Conservation (phyloP, 2,888 invertebrate species). For the Coelinius sp. region DNA sequence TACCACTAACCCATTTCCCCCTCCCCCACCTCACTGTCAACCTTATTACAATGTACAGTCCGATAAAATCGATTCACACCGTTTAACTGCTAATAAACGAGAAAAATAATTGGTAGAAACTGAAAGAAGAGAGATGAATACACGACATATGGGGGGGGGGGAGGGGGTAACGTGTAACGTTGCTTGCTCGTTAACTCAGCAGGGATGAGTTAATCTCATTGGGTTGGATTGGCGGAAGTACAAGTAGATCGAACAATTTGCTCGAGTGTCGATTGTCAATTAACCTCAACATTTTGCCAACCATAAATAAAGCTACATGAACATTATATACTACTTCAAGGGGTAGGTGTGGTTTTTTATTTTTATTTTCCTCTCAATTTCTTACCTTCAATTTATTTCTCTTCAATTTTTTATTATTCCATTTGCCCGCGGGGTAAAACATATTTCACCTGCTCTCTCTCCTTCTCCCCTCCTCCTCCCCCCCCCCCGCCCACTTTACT, state of each 20-base stretch:
- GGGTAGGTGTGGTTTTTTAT: neutral
- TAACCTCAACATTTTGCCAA: slow-evolving; percentile 24
- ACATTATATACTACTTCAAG: neutral
- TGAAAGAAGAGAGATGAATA: neutral
- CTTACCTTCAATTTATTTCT: neutral
- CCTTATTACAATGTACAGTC: neutral
- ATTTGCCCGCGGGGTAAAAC: neutral
- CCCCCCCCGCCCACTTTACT: neutral
- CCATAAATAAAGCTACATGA: slow-evolving; percentile 25
- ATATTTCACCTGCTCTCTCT: neutral
- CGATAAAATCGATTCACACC: slow-evolving; percentile 18
- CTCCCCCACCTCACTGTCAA: neutral
- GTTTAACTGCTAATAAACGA: slow-evolving; percentile 37
- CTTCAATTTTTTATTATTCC: neutral
- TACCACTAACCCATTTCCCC: neutral
- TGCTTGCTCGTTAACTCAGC: slow-evolving; percentile 3
- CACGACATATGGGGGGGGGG: neutral
- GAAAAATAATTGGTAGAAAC: slow-evolving; percentile 44
- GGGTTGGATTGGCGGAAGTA: slow-evolving; percentile 44
- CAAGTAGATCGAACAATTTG: slow-evolving; percentile 49
- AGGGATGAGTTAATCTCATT: slow-evolving; percentile 33
- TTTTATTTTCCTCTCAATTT: neutral
- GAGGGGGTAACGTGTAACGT: slow-evolving; percentile 16
- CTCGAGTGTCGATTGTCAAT: slow-evolving; percentile 47
- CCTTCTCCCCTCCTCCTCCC: no score